Evolutionary conservation across 1,140 invertebrate genomes (phyloP).

Genomic region (Bombus soroeensis): DNA sequence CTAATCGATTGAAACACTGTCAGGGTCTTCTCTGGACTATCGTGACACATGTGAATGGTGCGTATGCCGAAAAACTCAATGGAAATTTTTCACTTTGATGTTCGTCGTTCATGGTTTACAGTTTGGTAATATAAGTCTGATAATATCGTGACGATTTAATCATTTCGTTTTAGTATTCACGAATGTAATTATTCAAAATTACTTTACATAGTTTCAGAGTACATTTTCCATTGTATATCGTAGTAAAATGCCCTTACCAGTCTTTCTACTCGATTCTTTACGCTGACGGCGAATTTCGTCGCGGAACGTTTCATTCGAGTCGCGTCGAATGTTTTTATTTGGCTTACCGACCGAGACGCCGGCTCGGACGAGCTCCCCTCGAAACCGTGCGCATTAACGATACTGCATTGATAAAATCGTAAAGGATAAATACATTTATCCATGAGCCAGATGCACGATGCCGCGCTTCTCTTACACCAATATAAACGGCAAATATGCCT

Average conservation of each 20-base stretch:
- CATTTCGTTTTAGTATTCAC: background rate
- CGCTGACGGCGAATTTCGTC: background rate
- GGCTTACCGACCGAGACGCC: background rate
- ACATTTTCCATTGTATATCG: background rate
- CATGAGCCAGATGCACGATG: constrained; percentile 3
- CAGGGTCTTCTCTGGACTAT: constrained; percentile 28
- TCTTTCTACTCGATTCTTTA: background rate
- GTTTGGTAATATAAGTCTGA: background rate
- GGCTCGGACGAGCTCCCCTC: background rate
- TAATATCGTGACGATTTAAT: background rate
- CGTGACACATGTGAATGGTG: constrained; percentile 32
- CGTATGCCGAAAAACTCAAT: constrained; percentile 29
- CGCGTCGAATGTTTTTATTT: background rate
- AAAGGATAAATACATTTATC: constrained; percentile 20
- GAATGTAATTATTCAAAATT: constrained; percentile 2
- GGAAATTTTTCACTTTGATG: background rate
- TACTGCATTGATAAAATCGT: constrained; percentile 4
- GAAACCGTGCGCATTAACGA: background rate
- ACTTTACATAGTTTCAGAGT: background rate
- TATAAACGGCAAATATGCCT: constrained; percentile 50
- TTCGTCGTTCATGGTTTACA: background rate
- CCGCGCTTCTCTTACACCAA: constrained; percentile 18
- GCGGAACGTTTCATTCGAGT: background rate
- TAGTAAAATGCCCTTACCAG: background rate
- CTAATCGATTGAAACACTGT: constrained; percentile 57